phyloP scores from a whole-genome alignment of 2,797 vertebrate genomes.

The Coracias cyanogaster region DNA sequence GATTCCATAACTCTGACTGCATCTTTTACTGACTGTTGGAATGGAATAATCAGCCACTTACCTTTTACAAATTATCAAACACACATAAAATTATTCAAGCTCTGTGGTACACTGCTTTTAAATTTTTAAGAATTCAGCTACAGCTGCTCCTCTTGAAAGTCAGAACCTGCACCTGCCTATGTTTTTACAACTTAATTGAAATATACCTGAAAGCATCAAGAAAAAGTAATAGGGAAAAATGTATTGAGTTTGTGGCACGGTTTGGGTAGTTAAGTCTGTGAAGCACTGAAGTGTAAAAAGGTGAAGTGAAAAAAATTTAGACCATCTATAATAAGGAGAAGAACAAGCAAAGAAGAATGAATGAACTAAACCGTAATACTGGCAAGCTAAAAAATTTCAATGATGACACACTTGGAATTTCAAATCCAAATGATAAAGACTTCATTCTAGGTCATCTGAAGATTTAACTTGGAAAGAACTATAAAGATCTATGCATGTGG shows the following conservation, averaged over 20 bases:
- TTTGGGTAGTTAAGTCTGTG: not conserved
- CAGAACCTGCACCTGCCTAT: not conserved
- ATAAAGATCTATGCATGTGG: not conserved
- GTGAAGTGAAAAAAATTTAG: not conserved
- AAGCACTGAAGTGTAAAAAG: not conserved
- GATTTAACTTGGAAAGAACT: not conserved
- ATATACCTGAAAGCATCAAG: not conserved
- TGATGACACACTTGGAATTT: not conserved
- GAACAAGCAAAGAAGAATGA: not conserved
- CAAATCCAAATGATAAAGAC: not conserved
- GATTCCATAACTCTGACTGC: not conserved
- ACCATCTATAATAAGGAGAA: not conserved
- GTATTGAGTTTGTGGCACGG: not conserved
- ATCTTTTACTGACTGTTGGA: not conserved
- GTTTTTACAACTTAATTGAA: not conserved
- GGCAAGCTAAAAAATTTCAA: not conserved
- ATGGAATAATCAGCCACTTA: not conserved
- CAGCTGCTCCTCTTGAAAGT: not conserved
- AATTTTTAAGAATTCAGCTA: not conserved
- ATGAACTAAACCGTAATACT: not conserved
- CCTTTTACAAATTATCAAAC: conserved; percentile 5
- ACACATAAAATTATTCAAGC: not conserved
- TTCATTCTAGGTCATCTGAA: not conserved
- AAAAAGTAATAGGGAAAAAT: not conserved
- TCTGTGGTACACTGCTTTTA: not conserved